Base-by-base conservation (phyloP, 2,113 vertebrate species). In the Rhinichthys klamathensis region DNA sequence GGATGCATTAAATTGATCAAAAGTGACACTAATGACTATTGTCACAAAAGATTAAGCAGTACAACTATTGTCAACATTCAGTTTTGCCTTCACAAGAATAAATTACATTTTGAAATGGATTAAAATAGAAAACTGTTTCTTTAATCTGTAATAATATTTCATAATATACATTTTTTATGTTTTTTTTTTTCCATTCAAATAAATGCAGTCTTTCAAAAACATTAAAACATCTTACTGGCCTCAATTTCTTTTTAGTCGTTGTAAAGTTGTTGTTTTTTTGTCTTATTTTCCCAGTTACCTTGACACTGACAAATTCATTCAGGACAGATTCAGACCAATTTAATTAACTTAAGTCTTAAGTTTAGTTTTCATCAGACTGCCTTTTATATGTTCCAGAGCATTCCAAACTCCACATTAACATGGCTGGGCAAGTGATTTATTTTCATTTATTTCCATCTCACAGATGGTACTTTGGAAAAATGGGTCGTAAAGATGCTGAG, bases 391-490 rank as follows among this genome's bases (percentile, higher is more conserved):
- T 25, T 49, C 41, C 5, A 7, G n/a, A n/a, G 25, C 60, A 27
- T 63, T 63, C 60, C 23, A 74, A 74, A 49, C n/a, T 70, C 70
- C 3, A 2, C 6, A 27, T 76, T 54, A 32, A 27, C 13, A 76
- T 76, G 16, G 49, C 13, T 49, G 9, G 25, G 6, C 15, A 5
- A 72, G 72, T 35, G 81, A 65, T 5, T 67, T 87, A 6, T 61
- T 54, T 85, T 72, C 3, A 54, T 32, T 3, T 80, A 63, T 84
- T 27, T 83, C 65, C 46, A 84, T 87, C 91, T 88, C 80, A n/a
- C 93, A 99, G 98, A 92, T 99, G 98, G 98, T 99, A 99, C 95
- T 99, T 99, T 95, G 97, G 98, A 54, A 99, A 99, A 95, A 99
- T 99, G 98, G 98, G 98, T 35, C 96, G 98, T 63, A 99, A 99